Conservation (phyloP, 2,888 invertebrate genomes). For the Leucania comma region DNA sequence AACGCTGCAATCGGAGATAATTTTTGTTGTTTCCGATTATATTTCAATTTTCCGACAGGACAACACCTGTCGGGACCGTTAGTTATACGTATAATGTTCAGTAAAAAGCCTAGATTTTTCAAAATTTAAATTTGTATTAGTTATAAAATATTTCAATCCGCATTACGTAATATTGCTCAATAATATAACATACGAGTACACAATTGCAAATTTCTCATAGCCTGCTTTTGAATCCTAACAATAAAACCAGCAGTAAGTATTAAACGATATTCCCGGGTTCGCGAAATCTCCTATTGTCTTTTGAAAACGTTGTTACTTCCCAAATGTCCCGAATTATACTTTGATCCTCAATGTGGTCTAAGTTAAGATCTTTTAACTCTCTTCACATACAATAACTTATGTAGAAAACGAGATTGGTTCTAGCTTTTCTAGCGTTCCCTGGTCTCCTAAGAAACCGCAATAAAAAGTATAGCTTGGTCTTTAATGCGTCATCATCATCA, state of each 20-base stretch:
- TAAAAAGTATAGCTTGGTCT: too few species aligned
- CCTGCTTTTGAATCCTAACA: conserved; percentile 63
- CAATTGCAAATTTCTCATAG: conserved; percentile 29
- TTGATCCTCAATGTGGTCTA: conserved; percentile 65
- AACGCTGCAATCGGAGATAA: too few species aligned
- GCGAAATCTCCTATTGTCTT: conserved; percentile 77
- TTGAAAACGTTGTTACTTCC: conserved; percentile 75
- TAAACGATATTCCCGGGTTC: conserved; percentile 75
- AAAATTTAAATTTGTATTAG: neutral
- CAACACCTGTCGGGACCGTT: too few species aligned
- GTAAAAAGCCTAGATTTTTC: neutral
- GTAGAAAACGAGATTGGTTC: neutral
- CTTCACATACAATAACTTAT: neutral
- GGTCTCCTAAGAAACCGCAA: too few species aligned
- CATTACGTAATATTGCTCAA: neutral
- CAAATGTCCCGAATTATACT: conserved; percentile 69
- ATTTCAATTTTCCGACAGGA: too few species aligned
- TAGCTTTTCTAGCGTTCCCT: neutral
- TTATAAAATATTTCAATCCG: neutral
- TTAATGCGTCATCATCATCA: too few species aligned
- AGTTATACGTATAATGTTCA: neutral
- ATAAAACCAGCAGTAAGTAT: conserved; percentile 74
- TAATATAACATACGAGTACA: conserved; percentile 18
- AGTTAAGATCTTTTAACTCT: conserved; percentile 41
- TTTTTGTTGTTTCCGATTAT: too few species aligned